Percentiles rank a stretch among this genome's conserved stretches.
Conservation (phyloP, 2,888 invertebrate genomes). For the Zhengitettix transpicula region DNA sequence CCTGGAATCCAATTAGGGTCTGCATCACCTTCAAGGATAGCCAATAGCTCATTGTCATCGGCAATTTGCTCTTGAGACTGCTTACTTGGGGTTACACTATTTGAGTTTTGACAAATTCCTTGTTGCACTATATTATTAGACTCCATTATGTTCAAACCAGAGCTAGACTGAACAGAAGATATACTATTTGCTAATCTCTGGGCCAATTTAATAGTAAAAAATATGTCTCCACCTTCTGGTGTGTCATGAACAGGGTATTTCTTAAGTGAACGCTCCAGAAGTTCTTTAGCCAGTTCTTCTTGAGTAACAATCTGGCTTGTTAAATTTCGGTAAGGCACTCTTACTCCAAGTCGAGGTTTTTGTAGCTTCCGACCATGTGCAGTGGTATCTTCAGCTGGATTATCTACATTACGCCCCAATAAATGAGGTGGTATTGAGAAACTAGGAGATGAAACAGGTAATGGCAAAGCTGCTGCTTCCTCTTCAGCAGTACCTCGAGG, state of each 20-base stretch:
- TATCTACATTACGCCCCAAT: slow-evolving; percentile 25
- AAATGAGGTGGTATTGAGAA: slow-evolving; percentile 21
- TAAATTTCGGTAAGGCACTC: slow-evolving; percentile 26
- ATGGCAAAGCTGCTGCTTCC: not conserved
- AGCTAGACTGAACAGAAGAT: slow-evolving; percentile 11
- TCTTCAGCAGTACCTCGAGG: not conserved
- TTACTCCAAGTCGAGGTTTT: slow-evolving; percentile 28
- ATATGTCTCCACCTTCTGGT: slow-evolving; percentile 27
- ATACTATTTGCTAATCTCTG: slow-evolving; percentile 31
- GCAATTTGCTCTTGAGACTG: slow-evolving; percentile 14
- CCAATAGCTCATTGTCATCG: slow-evolving; percentile 35
- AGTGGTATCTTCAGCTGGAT: slow-evolving; percentile 23
- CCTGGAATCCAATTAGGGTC: slow-evolving; percentile 20
- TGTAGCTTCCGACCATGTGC: slow-evolving; percentile 22
- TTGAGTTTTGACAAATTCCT: slow-evolving; percentile 6
- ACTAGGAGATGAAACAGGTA: not conserved
- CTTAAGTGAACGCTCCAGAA: slow-evolving; percentile 31
- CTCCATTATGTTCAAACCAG: not conserved
- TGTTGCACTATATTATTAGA: not conserved
- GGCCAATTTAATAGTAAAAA: slow-evolving; percentile 35
- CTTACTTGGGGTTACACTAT: slow-evolving; percentile 2
- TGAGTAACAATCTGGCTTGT: slow-evolving; percentile 37
- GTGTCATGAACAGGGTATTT: slow-evolving; percentile 22
- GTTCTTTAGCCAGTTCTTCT: slow-evolving; percentile 35
- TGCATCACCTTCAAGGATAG: slow-evolving; percentile 37